Conservation (phyloP, 1,140 invertebrate species). For the Cotesia typhae region DNA sequence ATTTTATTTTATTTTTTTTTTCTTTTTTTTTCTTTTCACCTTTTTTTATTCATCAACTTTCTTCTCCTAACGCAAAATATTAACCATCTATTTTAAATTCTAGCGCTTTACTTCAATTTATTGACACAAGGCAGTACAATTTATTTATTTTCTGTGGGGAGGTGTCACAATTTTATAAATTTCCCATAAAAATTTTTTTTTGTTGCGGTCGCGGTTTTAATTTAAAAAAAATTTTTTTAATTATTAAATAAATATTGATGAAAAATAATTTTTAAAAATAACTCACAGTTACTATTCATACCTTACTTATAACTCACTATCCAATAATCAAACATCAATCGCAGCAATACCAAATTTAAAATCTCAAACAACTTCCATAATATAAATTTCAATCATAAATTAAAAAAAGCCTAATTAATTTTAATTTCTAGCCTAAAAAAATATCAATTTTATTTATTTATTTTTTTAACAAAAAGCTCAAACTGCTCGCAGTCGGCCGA, state of each 20-base stretch:
- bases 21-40: neutral
- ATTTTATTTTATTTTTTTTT: neutral
- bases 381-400: slow-evolving; percentile 4
- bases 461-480: slow-evolving; percentile 36
- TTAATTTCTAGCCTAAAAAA: slow-evolving; percentile 9
- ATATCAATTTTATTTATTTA: neutral
- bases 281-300: neutral
- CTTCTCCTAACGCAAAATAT: slow-evolving; percentile 11
- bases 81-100: neutral
- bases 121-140: neutral
- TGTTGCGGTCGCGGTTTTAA: too few relatives aligned
- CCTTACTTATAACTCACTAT: neutral
- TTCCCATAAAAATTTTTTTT: neutral
- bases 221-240: too few relatives aligned
- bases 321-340: neutral
- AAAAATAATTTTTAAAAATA: too few relatives aligned
- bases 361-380: slow-evolving; percentile 1
- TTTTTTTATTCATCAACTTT: neutral
- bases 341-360: neutral
- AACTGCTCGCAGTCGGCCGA: slow-evolving; percentile 36
- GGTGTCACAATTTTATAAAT: neutral
- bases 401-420: too few relatives aligned
- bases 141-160: neutral
- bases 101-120: neutral
- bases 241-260: too few relatives aligned